These are phyloP conservation scores for Bombus sylvicola DNA, from an alignment of 1,140 invertebrate species.

Conservation along the genomic window DNA sequence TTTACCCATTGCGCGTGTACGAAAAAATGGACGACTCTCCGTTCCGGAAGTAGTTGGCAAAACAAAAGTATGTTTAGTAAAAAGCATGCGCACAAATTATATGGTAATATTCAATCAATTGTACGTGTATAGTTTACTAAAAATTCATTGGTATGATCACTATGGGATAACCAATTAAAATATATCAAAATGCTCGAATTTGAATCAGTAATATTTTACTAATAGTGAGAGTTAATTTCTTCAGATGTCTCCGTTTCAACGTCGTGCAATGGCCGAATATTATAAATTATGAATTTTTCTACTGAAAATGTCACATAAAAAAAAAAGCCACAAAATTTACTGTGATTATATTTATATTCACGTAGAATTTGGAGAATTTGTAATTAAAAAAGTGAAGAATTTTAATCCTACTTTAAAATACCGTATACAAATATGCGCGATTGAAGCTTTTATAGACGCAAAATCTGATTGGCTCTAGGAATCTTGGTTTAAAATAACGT, in stretches of 20 bases:
- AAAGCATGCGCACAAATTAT: slow-evolving; percentile 8
- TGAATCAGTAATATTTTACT: background rate
- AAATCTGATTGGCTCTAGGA: background rate
- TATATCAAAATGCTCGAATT: background rate
- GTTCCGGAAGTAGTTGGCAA: slow-evolving; percentile 44
- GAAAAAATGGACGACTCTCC: slow-evolving; percentile 72
- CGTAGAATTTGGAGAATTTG: background rate
- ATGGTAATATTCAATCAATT: background rate
- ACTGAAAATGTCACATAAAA: background rate
- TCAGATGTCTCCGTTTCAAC: background rate
- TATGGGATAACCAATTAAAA: background rate
- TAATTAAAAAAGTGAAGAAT: background rate
- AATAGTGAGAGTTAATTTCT: background rate
- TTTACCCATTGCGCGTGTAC: slow-evolving; percentile 78
- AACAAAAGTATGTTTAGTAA: background rate
- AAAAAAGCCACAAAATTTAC: background rate
- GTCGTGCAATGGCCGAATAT: background rate
- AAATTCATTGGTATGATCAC: background rate
- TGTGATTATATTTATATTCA: background rate
- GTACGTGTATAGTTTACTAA: too few relatives aligned
- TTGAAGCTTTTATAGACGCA: background rate
- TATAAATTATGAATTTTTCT: background rate
- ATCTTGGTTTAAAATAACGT: background rate
- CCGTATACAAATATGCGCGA: background rate
- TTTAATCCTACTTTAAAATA: background rate